phyloP scores from a whole-genome alignment of 1,140 invertebrate species.

The Sitobion miscanthi region DNA sequence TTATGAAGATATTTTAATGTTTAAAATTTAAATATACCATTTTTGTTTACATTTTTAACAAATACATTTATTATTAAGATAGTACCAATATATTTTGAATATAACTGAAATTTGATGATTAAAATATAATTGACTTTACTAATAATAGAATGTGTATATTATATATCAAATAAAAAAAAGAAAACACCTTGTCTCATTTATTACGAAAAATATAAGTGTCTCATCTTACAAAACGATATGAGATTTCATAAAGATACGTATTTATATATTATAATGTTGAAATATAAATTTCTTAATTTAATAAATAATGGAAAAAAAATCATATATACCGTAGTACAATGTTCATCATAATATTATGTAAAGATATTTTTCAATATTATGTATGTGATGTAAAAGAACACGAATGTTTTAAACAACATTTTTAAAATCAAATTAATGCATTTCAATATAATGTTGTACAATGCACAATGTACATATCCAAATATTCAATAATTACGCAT shows the following conservation, averaged over 20 bases:
- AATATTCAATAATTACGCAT: background rate
- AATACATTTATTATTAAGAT: background rate
- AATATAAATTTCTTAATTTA: background rate
- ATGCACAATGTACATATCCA: background rate
- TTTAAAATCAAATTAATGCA: background rate
- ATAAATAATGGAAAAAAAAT: background rate
- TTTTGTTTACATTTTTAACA: background rate
- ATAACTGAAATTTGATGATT: too few relatives aligned
- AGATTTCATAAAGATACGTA: background rate
- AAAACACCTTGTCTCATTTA: background rate
- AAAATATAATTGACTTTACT: background rate
- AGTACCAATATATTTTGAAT: too few relatives aligned
- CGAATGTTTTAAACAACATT: background rate
- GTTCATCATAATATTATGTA: background rate
- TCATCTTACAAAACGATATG: background rate
- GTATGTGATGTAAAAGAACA: background rate
- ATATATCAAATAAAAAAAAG: background rate
- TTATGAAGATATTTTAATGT: background rate
- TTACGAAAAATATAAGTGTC: background rate
- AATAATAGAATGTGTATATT: background rate
- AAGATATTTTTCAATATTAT: background rate
- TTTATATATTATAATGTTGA: background rate
- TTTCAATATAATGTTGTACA: background rate
- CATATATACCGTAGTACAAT: background rate
- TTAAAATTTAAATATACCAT: background rate